Percentiles rank a stretch among this genome's conserved stretches.
Conservation (phyloP, 2,113 vertebrate genomes). For the Apistogramma diplotaenia region DNA sequence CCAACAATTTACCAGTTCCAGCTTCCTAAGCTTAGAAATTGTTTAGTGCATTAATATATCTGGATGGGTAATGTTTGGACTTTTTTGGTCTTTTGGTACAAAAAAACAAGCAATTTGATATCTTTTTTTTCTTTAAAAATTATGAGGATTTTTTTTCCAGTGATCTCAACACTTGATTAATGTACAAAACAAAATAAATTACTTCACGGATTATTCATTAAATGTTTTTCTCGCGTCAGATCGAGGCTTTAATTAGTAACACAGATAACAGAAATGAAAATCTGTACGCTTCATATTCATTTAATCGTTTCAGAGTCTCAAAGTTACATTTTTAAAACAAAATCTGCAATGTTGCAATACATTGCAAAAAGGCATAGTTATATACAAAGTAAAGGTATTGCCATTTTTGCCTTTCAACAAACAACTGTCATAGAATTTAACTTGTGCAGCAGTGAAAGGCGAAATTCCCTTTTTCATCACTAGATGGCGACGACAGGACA, state of each 20-base stretch:
- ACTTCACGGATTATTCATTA: not conserved
- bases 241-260: no score
- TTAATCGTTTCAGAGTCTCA: not conserved
- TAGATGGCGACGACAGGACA: conserved; percentile 19
- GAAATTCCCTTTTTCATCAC: conserved; percentile 1
- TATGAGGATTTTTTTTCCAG: not conserved
- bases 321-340: not conserved
- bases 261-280: not conserved
- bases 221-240: not conserved
- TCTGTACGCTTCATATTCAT: not conserved
- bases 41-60: not conserved
- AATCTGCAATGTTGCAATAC: not conserved
- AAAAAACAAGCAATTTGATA: not conserved
- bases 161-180: not conserved
- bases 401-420: not conserved
- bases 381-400: not conserved
- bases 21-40: not conserved
- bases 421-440: not conserved
- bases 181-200: not conserved
- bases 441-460: not conserved
- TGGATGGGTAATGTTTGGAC: no score
- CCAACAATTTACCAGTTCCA: not conserved
- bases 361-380: not conserved
- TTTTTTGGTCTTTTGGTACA: not conserved
- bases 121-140: not conserved